phyloP scores from a whole-genome alignment of 2,113 vertebrate genomes.

The Guaruba guarouba region DNA sequence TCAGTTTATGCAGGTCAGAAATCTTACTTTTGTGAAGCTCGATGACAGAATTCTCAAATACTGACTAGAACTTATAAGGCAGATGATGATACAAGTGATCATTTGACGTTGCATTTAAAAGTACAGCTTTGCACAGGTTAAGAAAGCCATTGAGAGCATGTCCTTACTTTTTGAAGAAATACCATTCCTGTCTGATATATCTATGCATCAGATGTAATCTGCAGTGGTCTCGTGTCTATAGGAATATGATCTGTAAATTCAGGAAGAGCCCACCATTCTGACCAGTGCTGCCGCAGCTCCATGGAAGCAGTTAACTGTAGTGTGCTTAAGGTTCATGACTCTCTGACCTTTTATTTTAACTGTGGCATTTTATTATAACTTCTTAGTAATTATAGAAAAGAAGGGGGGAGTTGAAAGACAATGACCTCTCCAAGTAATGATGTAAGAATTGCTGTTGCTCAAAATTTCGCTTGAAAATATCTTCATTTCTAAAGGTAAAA shows the following conservation, averaged over 20 bases:
- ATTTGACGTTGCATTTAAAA: not conserved
- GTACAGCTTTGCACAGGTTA: not conserved
- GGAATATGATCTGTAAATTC: not conserved
- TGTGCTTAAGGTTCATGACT: not conserved
- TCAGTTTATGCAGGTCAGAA: not conserved
- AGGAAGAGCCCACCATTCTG: not conserved
- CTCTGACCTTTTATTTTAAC: not conserved
- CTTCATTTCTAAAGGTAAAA: not conserved
- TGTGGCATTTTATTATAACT: not conserved
- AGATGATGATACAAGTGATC: not conserved
- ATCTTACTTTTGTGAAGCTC: not conserved
- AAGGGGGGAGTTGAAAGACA: not conserved
- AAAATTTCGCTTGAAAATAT: not conserved
- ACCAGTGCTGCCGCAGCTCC: not conserved
- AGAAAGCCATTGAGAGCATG: not conserved
- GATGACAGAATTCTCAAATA: not conserved
- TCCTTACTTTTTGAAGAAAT: not conserved
- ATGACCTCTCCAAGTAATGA: not conserved
- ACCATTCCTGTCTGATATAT: not conserved
- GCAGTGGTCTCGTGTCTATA: not conserved
- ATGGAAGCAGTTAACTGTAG: not conserved
- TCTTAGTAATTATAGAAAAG: not conserved
- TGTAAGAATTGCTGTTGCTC: not conserved
- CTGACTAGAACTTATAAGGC: not conserved
- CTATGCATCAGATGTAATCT: fast-evolving